phyloP scores from a whole-genome alignment of 2,113 vertebrate species.

The Ameiurus melas region DNA sequence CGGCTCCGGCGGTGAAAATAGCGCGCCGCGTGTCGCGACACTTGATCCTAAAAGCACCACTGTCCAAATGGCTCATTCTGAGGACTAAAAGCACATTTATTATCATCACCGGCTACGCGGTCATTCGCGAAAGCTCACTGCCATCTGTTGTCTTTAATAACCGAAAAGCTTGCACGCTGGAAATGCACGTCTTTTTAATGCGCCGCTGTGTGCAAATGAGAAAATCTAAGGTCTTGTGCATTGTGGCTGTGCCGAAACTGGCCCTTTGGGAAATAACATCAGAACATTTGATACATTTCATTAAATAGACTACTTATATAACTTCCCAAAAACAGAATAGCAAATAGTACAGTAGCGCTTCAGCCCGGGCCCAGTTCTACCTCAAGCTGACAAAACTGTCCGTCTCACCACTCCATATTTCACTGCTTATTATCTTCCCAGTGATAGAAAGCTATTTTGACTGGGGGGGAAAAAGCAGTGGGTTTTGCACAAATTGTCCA shows the following conservation, averaged over 20 bases:
- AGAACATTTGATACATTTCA: too few species aligned
- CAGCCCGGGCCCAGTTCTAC: not conserved
- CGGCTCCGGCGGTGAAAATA: slow-evolving; percentile 18
- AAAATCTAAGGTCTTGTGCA: not conserved
- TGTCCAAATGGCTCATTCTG: slow-evolving; percentile 45
- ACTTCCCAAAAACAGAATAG: not conserved
- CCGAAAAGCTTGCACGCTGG: slow-evolving; percentile 7
- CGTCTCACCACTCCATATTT: slow-evolving; percentile 41
- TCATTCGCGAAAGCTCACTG: slow-evolving; percentile 47
- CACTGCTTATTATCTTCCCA: slow-evolving; percentile 46
- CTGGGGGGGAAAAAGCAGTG: slow-evolving; percentile 18
- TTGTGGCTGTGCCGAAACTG: too few species aligned
- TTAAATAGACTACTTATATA: not conserved
- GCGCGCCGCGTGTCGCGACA: slow-evolving; percentile 42
- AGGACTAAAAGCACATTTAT: slow-evolving; percentile 51
- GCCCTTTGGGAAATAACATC: not conserved
- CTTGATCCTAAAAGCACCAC: slow-evolving; percentile 46
- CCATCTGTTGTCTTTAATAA: slow-evolving; percentile 55
- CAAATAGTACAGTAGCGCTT: not conserved
- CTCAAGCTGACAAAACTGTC: slow-evolving; percentile 25
- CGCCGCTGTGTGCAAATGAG: not conserved
- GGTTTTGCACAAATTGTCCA: slow-evolving; percentile 41
- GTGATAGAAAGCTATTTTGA: slow-evolving; percentile 54
- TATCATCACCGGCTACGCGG: slow-evolving; percentile 24
- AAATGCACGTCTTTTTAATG: slow-evolving; percentile 12